Evolutionary conservation across 1,140 invertebrate genomes (phyloP).

Genomic region (Cyclargus thomasi): DNA sequence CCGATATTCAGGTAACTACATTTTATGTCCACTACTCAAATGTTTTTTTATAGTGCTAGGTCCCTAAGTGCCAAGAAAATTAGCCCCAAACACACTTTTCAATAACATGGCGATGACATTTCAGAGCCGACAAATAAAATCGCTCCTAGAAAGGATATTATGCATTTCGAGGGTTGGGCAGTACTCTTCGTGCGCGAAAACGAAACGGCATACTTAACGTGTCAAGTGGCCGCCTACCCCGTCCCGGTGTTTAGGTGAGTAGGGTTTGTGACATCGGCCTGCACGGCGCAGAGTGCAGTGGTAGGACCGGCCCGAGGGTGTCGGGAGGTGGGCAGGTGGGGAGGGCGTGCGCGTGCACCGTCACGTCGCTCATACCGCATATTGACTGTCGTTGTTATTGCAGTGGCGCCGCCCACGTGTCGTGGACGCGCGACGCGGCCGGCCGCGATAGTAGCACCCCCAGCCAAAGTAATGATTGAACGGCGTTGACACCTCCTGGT

Average conservation of each 20-base stretch:
- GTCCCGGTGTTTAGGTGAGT: constrained; percentile 81
- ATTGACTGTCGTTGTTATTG: constrained; percentile 71
- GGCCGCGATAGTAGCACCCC: constrained; percentile 54
- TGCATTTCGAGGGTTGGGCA: constrained; percentile 80
- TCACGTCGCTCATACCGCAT: constrained; percentile 61
- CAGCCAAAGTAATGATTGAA: constrained; percentile 72
- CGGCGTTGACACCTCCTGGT: constrained; percentile 65
- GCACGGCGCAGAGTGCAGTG: constrained; percentile 77
- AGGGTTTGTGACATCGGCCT: constrained; percentile 43
- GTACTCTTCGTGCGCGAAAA: constrained; percentile 78
- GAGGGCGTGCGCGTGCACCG: constrained; percentile 77
- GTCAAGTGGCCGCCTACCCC: constrained; percentile 81
- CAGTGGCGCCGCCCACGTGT: constrained; percentile 57
- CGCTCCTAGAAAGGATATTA: constrained; percentile 79
- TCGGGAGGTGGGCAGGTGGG: constrained; percentile 67
- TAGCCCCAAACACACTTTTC: not conserved
- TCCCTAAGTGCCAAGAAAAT: too few species aligned
- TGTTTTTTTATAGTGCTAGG: not conserved
- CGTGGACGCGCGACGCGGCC: constrained; percentile 68
- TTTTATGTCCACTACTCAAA: constrained; percentile 32
- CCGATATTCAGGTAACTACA: constrained; percentile 78
- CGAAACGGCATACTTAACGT: constrained; percentile 78
- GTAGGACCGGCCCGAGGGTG: constrained; percentile 78
- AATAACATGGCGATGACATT: constrained; percentile 40
- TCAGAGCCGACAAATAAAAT: constrained; percentile 83